Evolutionary conservation across 1,140 invertebrate species (phyloP).

Genomic region (Capitella teleta): DNA sequence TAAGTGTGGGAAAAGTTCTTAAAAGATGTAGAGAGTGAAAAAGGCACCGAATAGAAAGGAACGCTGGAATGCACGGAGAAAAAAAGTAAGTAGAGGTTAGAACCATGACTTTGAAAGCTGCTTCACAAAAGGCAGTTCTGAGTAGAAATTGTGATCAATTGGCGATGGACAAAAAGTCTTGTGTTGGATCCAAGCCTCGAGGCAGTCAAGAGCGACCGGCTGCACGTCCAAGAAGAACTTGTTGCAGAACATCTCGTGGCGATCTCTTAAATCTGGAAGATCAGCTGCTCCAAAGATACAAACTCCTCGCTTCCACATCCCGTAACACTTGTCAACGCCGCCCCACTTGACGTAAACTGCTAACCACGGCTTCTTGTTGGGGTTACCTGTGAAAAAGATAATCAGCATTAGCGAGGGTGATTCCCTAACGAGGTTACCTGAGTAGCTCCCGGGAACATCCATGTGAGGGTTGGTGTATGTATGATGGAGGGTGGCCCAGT

Average conservation of each 20-base stretch:
- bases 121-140: constrained; percentile 3
- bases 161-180: not conserved
- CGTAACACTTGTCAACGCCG: not conserved
- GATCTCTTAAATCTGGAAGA: constrained; percentile 15
- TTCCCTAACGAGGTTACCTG: too few species aligned
- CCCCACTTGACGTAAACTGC: not conserved
- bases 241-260: constrained; percentile 28
- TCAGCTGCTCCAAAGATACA: constrained; percentile 27
- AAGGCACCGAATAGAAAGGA: too few species aligned
- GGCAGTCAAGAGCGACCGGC: constrained; percentile 22
- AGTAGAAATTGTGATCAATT: constrained; percentile 1
- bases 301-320: not conserved
- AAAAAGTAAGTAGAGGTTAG: too few species aligned
- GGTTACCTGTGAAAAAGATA: too few species aligned
- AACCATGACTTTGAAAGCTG: not conserved
- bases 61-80: too few species aligned
- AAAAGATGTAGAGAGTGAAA: too few species aligned
- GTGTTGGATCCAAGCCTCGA: constrained; percentile 16
- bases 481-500: constrained; percentile 29
- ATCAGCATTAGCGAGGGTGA: too few species aligned
- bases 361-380: not conserved
- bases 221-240: constrained; percentile 29
- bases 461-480: constrained; percentile 17
- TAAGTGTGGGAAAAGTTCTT: too few species aligned
- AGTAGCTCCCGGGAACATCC: constrained; percentile 20